Evolutionary conservation across 1,140 invertebrate species (phyloP), one percentile per base, ranked within the genome.

Genomic region (Zaprionus kolodkinae): DNA sequence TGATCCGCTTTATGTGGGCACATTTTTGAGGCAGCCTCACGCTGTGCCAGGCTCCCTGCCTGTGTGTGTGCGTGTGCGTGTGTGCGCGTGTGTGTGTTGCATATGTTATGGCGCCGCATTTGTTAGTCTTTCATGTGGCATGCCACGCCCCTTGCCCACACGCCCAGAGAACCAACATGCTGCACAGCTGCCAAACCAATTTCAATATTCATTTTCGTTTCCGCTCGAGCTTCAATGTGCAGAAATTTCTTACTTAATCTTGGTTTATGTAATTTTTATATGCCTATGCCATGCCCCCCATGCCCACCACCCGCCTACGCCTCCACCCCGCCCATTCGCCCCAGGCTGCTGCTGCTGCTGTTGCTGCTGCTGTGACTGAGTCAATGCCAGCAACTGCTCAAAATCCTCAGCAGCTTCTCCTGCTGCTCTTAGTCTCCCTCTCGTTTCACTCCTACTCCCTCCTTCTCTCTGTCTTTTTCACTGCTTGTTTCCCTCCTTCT

Each of bases 121-220:
- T 72, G 66, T 72, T 67, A 76, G 76, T 76, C 72, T 78, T 78
- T 75, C 72, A 75, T 61, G 67, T 74, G 50, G 45, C 45, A 45
- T 36, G 72, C 35, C 70, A 67, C 73, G 40, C 71, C 38, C 52
- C 27, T 1, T 2, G 2, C 27, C 3, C 27, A 10, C 36, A 11
- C 11, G 33, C 52, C 27, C 40, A 55, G 35, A 57, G 11, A 25
- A 35, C 33, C 11, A 50, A 45, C 45, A 50, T 50, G 59, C 43
- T 52, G 25, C 52, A 55, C 77, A 72, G 68, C 77, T 78, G 78
- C 75, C 78, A 80, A 78, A 78, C 71, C 78, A 80, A 80, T 80
- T 80, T 80, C 76, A 80, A 80, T 80, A 80, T 80, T 80, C 78
- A 78, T 80, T 80, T 78, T 78, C 63, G 67, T 80, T 78, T 74